A percentile compares a stretch with the other conserved stretches of the same genome.
Evolutionary conservation across 1,140 invertebrate species (phyloP).

Genomic region (Trachymyrmex cornetzi): DNA sequence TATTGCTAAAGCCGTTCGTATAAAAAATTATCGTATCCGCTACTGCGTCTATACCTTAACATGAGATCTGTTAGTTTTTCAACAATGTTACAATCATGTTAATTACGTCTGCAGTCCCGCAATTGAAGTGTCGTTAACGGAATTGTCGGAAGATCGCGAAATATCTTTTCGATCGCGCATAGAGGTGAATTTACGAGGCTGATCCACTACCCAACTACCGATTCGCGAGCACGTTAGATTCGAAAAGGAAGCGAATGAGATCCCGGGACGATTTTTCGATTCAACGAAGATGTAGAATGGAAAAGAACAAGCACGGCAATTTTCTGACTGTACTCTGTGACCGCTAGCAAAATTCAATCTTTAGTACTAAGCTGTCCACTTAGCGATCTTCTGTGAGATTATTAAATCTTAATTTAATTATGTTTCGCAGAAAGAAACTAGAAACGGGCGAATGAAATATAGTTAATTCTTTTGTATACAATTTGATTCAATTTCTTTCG

Average conservation of each 20-base stretch:
- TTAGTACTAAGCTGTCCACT: constrained; percentile 4
- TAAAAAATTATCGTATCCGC: neutral
- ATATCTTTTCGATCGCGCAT: neutral
- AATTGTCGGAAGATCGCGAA: neutral
- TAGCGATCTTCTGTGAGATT: constrained; percentile 1
- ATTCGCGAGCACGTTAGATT: neutral
- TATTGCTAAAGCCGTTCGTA: neutral
- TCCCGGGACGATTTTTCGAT: constrained; percentile 6
- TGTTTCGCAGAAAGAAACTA: neutral
- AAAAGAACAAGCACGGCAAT: constrained; percentile 2
- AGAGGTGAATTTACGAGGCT: constrained; percentile 5
- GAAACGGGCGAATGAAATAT: neutral
- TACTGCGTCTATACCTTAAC: constrained; percentile 2
- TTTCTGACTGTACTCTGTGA: neutral
- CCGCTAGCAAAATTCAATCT: constrained; percentile 2
- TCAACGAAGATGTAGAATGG: neutral
- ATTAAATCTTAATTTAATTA: constrained; percentile 39
- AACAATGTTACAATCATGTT: too few species aligned
- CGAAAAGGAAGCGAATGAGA: constrained; percentile 29
- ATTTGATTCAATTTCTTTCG: neutral
- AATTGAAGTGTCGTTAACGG: constrained; percentile 10
- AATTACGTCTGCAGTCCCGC: neutral
- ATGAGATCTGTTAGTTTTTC: neutral
- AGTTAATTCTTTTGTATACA: neutral
- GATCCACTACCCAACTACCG: constrained; percentile 7